Evolutionary conservation across 2,113 vertebrate species (phyloP).

Genomic region (Ahaetulla prasina): DNA sequence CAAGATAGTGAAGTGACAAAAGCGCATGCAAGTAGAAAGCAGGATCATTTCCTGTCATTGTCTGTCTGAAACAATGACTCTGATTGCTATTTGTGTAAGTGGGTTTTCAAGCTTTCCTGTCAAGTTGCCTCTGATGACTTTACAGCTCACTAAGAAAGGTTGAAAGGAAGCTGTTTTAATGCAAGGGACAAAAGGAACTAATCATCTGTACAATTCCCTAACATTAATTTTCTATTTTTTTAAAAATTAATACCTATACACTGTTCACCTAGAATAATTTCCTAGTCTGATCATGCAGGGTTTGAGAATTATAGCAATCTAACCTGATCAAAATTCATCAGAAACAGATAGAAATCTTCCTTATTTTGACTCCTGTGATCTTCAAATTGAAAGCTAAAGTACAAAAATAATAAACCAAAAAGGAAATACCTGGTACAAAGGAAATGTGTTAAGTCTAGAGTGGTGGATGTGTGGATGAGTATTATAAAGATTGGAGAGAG

Average conservation of each 20-base stretch:
- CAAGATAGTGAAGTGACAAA: background rate
- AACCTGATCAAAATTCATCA: slow-evolving; percentile 10
- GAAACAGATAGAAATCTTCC: background rate
- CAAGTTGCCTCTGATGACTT: background rate
- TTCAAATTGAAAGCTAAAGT: slow-evolving; percentile 18
- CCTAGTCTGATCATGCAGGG: background rate
- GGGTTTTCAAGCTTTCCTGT: background rate
- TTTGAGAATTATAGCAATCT: slow-evolving; percentile 2
- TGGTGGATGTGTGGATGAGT: background rate
- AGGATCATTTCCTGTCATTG: background rate
- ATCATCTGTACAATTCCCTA: slow-evolving; percentile 14
- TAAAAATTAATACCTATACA: slow-evolving; percentile 5
- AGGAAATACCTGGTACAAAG: background rate
- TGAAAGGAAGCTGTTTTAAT: background rate
- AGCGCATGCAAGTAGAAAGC: background rate
- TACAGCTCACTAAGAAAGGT: slow-evolving; percentile 2
- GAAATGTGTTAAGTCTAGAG: background rate
- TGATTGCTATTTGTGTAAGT: slow-evolving; percentile 3
- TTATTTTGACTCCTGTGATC: background rate
- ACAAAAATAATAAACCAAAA: no score
- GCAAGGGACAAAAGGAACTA: background rate
- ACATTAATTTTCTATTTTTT: slow-evolving; percentile 12
- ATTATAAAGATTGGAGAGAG: background rate
- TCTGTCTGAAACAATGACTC: background rate
- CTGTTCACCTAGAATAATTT: background rate